Evolutionary conservation across 2,113 vertebrate genomes (phyloP).

Genomic region (Anguilla rostrata): DNA sequence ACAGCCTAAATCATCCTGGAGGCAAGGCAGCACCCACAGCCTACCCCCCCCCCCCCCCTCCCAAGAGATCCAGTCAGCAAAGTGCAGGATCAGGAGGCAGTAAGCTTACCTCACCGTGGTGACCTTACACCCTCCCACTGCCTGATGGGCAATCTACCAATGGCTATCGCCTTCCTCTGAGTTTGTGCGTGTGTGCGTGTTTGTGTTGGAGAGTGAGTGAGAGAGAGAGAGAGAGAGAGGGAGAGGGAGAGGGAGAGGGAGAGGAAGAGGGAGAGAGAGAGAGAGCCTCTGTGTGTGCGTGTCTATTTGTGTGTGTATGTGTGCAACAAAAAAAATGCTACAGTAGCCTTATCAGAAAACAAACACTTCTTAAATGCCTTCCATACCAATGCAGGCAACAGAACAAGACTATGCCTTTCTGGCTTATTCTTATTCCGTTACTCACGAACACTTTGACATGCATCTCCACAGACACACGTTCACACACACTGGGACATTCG

Average conservation of each 20-base stretch:
- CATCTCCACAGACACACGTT: background rate
- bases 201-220: background rate
- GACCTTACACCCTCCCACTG: background rate
- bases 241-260: too few species aligned
- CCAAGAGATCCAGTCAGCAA: background rate
- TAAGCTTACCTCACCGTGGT: background rate
- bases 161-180: background rate
- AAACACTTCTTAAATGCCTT: too few species aligned
- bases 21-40: too few species aligned
- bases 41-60: too few species aligned
- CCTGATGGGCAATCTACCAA: background rate
- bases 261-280: too few species aligned
- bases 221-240: too few species aligned
- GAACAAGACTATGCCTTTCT: background rate
- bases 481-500: background rate
- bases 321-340: too few species aligned
- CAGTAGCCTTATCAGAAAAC: too few species aligned
- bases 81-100: background rate
- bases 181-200: background rate
- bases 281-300: too few species aligned
- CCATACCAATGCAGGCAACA: background rate
- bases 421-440: too few species aligned
- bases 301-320: too few species aligned
- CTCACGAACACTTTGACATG: background rate
- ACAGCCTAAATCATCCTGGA: background rate